Evolutionary conservation across 2,113 vertebrate genomes (phyloP).

Genomic region (Emberiza fucata): DNA sequence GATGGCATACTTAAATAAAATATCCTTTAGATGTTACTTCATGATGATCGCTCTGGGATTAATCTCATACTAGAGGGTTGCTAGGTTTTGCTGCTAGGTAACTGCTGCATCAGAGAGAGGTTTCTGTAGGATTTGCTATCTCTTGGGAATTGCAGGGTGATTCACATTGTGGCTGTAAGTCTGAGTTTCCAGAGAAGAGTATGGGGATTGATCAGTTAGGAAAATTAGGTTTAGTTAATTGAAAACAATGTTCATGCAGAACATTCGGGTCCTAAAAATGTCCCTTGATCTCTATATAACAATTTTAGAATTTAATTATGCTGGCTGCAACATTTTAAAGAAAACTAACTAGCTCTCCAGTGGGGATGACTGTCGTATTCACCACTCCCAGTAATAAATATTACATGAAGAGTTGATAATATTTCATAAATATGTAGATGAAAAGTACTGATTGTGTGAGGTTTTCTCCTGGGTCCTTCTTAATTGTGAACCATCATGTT

Average conservation of each 20-base stretch:
- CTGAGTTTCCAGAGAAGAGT: not conserved
- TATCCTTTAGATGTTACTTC: conserved; percentile 32
- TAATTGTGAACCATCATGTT: conserved; percentile 53
- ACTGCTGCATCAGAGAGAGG: conserved; percentile 59
- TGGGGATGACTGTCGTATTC: not conserved
- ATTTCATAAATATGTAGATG: conserved; percentile 40
- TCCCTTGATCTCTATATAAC: not conserved
- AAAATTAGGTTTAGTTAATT: not conserved
- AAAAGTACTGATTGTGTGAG: conserved; percentile 19
- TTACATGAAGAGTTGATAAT: conserved; percentile 1
- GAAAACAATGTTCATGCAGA: not conserved
- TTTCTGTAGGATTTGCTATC: conserved; percentile 7
- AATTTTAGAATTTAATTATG: not conserved
- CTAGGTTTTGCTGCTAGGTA: conserved; percentile 81
- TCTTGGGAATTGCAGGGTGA: conserved; percentile 34
- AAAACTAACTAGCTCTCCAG: not conserved
- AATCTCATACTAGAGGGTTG: conserved; percentile 67
- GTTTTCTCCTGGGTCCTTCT: conserved; percentile 35
- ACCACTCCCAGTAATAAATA: conserved; percentile 33
- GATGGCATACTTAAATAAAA: not conserved
- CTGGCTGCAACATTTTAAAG: not conserved
- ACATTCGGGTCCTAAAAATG: not conserved
- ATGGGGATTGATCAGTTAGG: not conserved
- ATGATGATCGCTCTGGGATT: conserved; percentile 37
- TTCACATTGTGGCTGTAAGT: not conserved